These are phyloP conservation scores for Petrocephalus schoutedeni DNA, from an alignment of 2,797 vertebrate species.

Conservation along the genomic window DNA sequence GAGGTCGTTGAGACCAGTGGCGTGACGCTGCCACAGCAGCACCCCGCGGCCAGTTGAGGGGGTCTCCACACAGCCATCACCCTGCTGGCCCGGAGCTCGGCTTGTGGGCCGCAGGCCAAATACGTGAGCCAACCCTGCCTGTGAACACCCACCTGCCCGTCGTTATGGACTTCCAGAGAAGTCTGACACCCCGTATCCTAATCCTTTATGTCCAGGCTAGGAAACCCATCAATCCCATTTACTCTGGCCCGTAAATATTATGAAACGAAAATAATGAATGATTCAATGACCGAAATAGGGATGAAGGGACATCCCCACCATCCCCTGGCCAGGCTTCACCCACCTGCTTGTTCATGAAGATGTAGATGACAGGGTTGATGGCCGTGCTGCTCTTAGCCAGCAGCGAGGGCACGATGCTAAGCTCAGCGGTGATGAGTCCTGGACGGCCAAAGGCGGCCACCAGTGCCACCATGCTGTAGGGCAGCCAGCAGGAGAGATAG, in stretches of 20 bases:
- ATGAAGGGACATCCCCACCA: background rate
- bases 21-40: background rate
- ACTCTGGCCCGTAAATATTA: background rate
- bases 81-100: background rate
- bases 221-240: background rate
- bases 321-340: background rate
- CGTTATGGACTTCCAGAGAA: background rate
- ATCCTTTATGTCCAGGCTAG: background rate
- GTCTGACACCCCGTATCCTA: background rate
- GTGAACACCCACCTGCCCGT: background rate
- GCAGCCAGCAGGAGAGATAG: slow-evolving; percentile 66
- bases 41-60: background rate
- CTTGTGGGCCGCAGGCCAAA: background rate
- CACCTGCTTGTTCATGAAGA: slow-evolving; percentile 62
- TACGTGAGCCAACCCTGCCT: background rate
- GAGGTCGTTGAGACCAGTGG: background rate
- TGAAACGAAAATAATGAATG: background rate
- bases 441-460: slow-evolving; percentile 56
- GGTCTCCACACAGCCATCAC: background rate
- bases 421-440: slow-evolving; percentile 45
- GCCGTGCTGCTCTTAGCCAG: slow-evolving; percentile 64
- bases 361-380: slow-evolving; percentile 61
- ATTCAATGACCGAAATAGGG: background rate
- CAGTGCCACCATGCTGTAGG: slow-evolving; percentile 56
- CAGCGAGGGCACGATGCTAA: slow-evolving; percentile 57